Evolutionary conservation across 2,797 vertebrate genomes (phyloP).

Genomic region (Sebastes jordani): DNA sequence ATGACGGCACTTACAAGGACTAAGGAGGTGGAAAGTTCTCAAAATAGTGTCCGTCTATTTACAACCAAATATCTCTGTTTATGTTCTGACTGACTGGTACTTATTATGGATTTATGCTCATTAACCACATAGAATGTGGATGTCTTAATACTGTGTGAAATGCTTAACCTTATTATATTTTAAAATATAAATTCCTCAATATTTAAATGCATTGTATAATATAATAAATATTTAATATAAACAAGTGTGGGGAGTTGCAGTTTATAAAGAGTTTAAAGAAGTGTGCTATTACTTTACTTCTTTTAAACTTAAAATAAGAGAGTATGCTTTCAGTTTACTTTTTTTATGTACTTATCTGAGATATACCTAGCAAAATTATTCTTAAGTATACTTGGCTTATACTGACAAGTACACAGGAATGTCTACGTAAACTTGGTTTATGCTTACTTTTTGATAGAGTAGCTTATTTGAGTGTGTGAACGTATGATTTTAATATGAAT

Average conservation of each 20-base stretch:
- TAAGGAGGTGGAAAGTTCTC: constrained; percentile 6
- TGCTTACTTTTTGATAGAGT: no score
- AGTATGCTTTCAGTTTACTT: no score
- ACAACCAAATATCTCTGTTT: constrained; percentile 38
- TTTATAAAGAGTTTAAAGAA: neutral
- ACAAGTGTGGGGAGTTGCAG: neutral
- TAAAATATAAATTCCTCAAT: constrained; percentile 27
- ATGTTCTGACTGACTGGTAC: constrained; percentile 66
- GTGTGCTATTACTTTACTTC: no score
- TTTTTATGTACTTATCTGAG: no score
- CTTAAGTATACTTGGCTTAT: no score
- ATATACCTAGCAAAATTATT: no score
- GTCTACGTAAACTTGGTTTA: no score
- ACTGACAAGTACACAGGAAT: no score
- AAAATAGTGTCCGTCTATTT: constrained; percentile 14
- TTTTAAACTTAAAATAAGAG: no score
- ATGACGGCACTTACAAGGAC: constrained; percentile 4
- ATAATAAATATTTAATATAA: constrained; percentile 69
- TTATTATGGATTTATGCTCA: constrained; percentile 46
- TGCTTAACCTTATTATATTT: neutral
- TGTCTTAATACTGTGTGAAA: constrained; percentile 30
- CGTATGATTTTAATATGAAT: no score
- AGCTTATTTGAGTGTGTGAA: no score
- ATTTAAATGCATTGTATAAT: constrained; percentile 66
- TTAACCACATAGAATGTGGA: constrained; percentile 21